Percentiles rank a stretch among this genome's conserved stretches.
These are phyloP conservation scores for Archilochus colubris DNA, from an alignment of 2,113 vertebrate genomes.

Conservation along the genomic window DNA sequence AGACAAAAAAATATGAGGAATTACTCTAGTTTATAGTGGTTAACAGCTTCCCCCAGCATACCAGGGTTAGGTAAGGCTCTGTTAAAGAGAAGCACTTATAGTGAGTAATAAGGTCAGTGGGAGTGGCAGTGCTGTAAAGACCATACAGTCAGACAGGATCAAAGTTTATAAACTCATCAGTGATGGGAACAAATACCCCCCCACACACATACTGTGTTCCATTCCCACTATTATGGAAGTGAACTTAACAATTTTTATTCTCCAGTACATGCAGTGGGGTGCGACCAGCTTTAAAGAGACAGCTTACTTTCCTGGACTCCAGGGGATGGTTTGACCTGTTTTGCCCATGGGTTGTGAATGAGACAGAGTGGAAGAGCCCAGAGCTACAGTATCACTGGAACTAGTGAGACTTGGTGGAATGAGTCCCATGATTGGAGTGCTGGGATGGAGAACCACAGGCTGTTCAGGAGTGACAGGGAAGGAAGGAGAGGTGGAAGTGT, in stretches of 20 bases:
- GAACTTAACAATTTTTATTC: background rate
- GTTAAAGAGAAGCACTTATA: background rate
- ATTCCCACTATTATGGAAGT: background rate
- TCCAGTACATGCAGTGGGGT: fast-evolving
- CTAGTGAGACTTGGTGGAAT: background rate
- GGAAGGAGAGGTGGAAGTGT: background rate
- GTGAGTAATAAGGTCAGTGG: background rate
- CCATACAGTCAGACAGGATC: background rate
- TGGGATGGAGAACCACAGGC: background rate
- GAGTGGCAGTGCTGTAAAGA: background rate
- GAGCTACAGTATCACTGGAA: background rate
- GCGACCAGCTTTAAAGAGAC: background rate
- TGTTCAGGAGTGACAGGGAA: background rate
- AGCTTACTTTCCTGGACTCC: background rate
- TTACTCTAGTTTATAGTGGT: background rate
- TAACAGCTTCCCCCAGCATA: background rate
- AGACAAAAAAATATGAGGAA: background rate
- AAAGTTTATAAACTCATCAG: background rate
- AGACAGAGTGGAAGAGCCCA: background rate
- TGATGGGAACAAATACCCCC: fast-evolving
- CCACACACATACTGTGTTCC: no score
- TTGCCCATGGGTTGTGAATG: background rate
- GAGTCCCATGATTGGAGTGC: background rate
- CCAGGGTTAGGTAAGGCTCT: background rate
- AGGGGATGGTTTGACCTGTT: fast-evolving